Evolutionary conservation across 2,888 invertebrate species (phyloP), one percentile per base, ranked within the genome.

Genomic region (Ametastegia equiseti): DNA sequence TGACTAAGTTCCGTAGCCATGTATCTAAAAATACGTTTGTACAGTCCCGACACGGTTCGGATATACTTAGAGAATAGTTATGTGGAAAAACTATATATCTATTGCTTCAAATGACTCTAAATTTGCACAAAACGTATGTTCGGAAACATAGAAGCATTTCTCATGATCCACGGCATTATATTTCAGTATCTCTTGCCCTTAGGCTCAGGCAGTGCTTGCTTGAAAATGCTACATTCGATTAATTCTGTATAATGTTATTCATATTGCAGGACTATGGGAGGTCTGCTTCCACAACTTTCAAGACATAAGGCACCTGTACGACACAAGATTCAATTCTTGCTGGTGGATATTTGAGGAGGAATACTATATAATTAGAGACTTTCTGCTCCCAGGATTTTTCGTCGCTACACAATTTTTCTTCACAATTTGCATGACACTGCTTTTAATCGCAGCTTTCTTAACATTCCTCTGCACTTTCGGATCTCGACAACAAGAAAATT

Each of bases 291-390:
- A 95, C 85, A 93, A 96, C 57, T 98, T 97, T 90, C 95, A 96
- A 91, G 98, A 98, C 89, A 94, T 96, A 27, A 95, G 96, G 85
- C 95, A 95, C 84, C 95, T 94, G 92, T 98, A 98, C 92, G 98
- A 98, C 88, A 95, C 95, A 6, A 93, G 93, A 79, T 97, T 97
- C 88, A 94, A 93, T 19, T 97, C 97, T 0, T 99, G 99, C 89
- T 98, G 98, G 97, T 99, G 98, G 98, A 96, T 99, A 82, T 98
- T 98, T 89, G 97, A 98, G 92, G 98, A 98, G 91, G 98, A 99
- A 92, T 98, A 97, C 91, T 97, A 98, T 90, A 98, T 98, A 82
- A 97, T 99, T 85, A 96, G 97, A 88, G 96, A 98, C 87, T 96
- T 97, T 87, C 92, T 99, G 2, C 92, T 98, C 86, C 98, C 98